A percentile compares a stretch with the other conserved stretches of the same genome.
These are phyloP conservation scores for Littorina saxatilis DNA, from an alignment of 1,140 invertebrate species.

Conservation along the genomic window DNA sequence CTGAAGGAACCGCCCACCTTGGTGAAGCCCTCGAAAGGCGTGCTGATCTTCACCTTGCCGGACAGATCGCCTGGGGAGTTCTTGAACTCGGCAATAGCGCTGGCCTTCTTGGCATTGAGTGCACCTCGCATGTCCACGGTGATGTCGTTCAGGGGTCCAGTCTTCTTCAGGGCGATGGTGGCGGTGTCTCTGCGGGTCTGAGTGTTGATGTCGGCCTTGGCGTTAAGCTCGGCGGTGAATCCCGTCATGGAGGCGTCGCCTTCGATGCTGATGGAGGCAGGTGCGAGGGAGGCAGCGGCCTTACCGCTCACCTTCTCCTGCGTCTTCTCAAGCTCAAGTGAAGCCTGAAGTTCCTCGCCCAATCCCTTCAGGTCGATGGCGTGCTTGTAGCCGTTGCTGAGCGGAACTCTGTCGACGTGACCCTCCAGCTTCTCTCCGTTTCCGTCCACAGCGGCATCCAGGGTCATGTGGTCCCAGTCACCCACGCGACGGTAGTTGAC, in stretches of 20 bases:
- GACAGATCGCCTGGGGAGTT: slow-evolving; percentile 22
- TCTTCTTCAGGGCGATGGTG: not conserved
- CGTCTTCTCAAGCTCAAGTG: not conserved
- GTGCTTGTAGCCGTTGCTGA: slow-evolving; percentile 9
- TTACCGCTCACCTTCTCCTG: not conserved
- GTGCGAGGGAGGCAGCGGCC: not conserved
- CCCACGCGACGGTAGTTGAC: not conserved
- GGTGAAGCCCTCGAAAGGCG: slow-evolving; percentile 41
- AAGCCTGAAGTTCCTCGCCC: no score
- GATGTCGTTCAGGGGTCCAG: not conserved
- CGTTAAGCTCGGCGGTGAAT: not conserved
- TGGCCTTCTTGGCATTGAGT: not conserved
- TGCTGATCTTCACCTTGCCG: slow-evolving; percentile 43
- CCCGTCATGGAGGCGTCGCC: not conserved
- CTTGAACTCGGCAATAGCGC: slow-evolving; percentile 4
- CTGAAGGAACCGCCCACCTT: slow-evolving; percentile 48
- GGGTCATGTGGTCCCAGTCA: not conserved
- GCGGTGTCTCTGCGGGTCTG: not conserved
- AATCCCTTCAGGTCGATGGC: not conserved
- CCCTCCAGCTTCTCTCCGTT: not conserved
- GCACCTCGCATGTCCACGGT: not conserved
- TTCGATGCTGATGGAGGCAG: not conserved
- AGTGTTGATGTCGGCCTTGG: not conserved
- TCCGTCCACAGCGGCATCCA: not conserved
- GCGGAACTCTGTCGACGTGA: not conserved